These are phyloP conservation scores for Frankliniella fusca DNA, from an alignment of 2,888 invertebrate genomes.

Conservation along the genomic window DNA sequence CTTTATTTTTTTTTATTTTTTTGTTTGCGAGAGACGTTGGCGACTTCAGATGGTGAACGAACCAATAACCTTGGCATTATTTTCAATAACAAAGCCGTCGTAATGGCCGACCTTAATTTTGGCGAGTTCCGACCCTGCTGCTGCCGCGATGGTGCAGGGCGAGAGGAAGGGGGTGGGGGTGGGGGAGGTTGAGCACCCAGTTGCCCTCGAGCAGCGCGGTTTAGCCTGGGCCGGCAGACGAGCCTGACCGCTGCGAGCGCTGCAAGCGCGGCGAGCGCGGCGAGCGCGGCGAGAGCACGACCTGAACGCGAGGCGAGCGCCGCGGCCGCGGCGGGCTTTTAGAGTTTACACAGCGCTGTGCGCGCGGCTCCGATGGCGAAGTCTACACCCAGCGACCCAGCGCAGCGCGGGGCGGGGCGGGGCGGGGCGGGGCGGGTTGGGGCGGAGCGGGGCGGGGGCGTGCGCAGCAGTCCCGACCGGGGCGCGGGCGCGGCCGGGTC, in stretches of 20 bases:
- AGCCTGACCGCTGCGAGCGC: background rate
- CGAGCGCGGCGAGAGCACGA: background rate
- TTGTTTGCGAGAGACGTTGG: background rate
- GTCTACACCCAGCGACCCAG: background rate
- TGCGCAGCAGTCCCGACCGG: background rate
- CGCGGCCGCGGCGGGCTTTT: background rate
- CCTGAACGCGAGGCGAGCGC: background rate
- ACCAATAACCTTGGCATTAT: constrained; percentile 19
- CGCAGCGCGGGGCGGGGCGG: background rate
- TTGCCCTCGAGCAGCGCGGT: background rate
- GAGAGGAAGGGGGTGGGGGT: too few species aligned
- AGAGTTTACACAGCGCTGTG: background rate
- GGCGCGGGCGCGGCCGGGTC: background rate
- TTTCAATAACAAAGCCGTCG: constrained; percentile 10
- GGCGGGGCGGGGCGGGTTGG: too few species aligned
- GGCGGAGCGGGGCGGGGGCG: too few species aligned
- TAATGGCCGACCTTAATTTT: background rate
- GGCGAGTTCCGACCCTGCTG: background rate
- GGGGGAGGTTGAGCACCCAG: background rate
- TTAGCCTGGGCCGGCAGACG: too few species aligned
- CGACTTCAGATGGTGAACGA: background rate
- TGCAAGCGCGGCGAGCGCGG: background rate
- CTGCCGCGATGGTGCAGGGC: background rate
- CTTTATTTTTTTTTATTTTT: background rate
- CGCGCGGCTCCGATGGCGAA: too few species aligned